Conservation (phyloP, 2,888 invertebrate genomes). For the Plutella xylostella region DNA sequence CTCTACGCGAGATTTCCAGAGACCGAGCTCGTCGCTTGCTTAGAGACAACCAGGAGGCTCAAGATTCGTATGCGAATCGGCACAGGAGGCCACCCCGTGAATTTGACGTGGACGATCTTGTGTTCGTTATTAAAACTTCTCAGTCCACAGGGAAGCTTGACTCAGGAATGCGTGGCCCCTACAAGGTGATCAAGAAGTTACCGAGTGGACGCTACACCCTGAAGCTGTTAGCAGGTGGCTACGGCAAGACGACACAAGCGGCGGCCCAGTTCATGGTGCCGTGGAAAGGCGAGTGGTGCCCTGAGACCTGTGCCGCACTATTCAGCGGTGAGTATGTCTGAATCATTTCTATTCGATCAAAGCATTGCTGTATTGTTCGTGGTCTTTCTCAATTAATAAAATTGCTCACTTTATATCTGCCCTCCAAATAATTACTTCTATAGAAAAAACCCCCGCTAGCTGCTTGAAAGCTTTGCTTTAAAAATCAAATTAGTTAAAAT, state of each 20-base stretch:
- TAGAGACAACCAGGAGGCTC: not conserved
- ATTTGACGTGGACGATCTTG: slow-evolving; percentile 4
- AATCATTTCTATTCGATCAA: not conserved
- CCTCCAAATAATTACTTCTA: not conserved
- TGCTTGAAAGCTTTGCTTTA: not conserved
- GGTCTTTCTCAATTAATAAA: not conserved
- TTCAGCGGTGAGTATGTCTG: slow-evolving; percentile 1
- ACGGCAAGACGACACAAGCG: slow-evolving; percentile 1
- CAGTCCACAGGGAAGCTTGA: slow-evolving; percentile 12
- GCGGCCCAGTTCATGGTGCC: slow-evolving; percentile 4
- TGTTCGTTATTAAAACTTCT: slow-evolving; percentile 10
- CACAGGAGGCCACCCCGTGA: not conserved
- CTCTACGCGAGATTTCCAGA: not conserved
- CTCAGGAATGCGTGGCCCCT: slow-evolving; percentile 13
- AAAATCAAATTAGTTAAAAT: not conserved
- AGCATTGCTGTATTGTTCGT: not conserved
- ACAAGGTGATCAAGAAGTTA: slow-evolving; percentile 8
- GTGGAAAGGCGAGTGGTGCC: slow-evolving; percentile 2
- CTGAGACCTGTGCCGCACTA: not conserved
- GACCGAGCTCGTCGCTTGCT: not conserved
- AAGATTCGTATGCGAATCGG: slow-evolving; percentile 1
- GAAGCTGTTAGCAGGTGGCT: not conserved
- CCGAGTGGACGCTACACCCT: slow-evolving; percentile 11
- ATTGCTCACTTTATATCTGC: not conserved
- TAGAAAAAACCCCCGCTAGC: not conserved